Evolutionary conservation across 2,113 vertebrate species (phyloP).

Genomic region (Oostethus manadensis): DNA sequence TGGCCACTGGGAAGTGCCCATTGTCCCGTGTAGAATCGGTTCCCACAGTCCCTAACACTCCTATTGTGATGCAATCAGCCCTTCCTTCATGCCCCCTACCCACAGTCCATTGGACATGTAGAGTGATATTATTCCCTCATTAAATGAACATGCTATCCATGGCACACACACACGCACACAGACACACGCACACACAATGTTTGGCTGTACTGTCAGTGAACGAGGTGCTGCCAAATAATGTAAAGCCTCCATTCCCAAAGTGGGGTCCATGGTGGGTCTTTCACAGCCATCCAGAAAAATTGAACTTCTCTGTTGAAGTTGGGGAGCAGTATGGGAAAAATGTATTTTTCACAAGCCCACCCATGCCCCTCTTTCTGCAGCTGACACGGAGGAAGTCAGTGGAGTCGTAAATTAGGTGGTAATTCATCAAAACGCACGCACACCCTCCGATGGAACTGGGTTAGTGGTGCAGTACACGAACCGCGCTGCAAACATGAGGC

Average conservation of each 20-base stretch:
- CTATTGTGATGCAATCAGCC: conserved; percentile 53
- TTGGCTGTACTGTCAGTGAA: conserved; percentile 40
- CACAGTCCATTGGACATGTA: conserved; percentile 63
- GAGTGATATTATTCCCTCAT: conserved; percentile 61
- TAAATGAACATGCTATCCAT: conserved; percentile 67
- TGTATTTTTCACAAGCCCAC: neutral
- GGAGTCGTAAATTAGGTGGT: conserved; percentile 11
- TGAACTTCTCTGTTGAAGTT: neutral
- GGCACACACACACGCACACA: conserved; percentile 23
- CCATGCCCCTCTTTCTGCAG: neutral
- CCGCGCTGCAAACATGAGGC: neutral
- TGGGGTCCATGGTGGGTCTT: conserved; percentile 23
- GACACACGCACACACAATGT: conserved; percentile 30
- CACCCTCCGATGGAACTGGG: conserved; percentile 14
- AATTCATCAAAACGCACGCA: conserved; percentile 6
- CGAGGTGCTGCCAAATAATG: conserved; percentile 19
- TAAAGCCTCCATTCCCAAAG: conserved; percentile 36
- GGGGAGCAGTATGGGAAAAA: conserved; percentile 9
- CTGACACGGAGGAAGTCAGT: neutral
- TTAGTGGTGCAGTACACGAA: conserved; percentile 10
- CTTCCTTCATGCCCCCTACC: conserved; percentile 33
- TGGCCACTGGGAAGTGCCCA: conserved; percentile 66
- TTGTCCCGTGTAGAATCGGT: conserved; percentile 68
- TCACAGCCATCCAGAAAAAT: conserved; percentile 12
- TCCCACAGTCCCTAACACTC: conserved; percentile 70